Percentiles rank a stretch among this genome's conserved stretches.
These are phyloP conservation scores for Epinotia bilunana DNA, from an alignment of 2,888 invertebrate species.

Conservation along the genomic window DNA sequence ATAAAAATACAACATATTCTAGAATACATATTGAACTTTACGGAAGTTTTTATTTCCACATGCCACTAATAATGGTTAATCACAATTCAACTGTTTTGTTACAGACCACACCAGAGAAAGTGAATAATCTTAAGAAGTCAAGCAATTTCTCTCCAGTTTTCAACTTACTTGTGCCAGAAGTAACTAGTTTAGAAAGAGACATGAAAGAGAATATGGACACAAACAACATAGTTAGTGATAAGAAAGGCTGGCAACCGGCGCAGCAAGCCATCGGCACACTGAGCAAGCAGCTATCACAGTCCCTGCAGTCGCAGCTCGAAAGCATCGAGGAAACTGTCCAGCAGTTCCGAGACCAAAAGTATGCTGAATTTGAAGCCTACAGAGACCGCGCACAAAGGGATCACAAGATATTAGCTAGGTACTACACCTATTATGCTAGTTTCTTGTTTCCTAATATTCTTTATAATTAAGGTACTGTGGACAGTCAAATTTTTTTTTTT, in stretches of 20 bases:
- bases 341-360: constrained; percentile 89
- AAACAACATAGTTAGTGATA: constrained; percentile 68
- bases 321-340: constrained; percentile 90
- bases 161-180: constrained; percentile 86
- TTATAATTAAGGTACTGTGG: constrained; percentile 22
- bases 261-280: constrained; percentile 85
- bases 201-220: constrained; percentile 80
- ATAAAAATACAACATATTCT: background rate
- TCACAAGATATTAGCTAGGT: constrained; percentile 87
- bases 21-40: background rate
- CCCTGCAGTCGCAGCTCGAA: constrained; percentile 87
- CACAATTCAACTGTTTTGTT: constrained; percentile 50
- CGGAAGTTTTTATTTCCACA: background rate
- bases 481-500: no score
- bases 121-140: constrained; percentile 85
- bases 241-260: constrained; percentile 75
- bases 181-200: constrained; percentile 72
- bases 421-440: constrained; percentile 46
- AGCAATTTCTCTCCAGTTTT: constrained; percentile 89
- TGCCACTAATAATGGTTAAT: background rate
- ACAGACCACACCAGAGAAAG: constrained; percentile 85
- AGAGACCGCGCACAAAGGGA: constrained; percentile 89
- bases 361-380: constrained; percentile 89
- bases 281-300: constrained; percentile 87
- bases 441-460: constrained; percentile 34